Evolutionary conservation across 2,797 vertebrate species (phyloP).

Genomic region (Cephalopachus bancanus): DNA sequence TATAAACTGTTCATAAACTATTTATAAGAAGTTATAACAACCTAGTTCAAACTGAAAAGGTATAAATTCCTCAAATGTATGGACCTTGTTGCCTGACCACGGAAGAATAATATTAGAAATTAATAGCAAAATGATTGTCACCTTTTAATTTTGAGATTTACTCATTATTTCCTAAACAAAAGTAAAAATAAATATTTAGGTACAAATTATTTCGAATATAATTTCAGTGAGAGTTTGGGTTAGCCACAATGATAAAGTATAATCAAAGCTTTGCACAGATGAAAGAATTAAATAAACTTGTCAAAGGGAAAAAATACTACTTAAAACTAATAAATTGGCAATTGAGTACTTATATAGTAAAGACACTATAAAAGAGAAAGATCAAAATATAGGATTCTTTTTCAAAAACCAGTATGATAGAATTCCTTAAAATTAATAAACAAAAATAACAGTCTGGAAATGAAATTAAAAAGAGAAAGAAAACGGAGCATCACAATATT

Average conservation of each 20-base stretch:
- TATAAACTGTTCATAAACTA: not conserved
- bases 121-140: not conserved
- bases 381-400: not conserved
- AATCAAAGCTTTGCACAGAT: not conserved
- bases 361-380: not conserved
- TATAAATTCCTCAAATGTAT: not conserved
- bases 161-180: not conserved
- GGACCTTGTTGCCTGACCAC: not conserved
- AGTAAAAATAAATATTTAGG: not conserved
- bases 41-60: not conserved
- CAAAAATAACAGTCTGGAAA: conserved; percentile 29
- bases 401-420: not conserved
- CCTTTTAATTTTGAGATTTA: conserved; percentile 33
- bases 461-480: not conserved
- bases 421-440: conserved; percentile 21
- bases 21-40: conserved; percentile 1
- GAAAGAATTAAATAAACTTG: not conserved
- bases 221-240: conserved; percentile 16
- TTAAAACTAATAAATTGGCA: not conserved
- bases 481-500: not conserved
- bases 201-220: not conserved
- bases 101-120: not conserved
- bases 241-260: not conserved
- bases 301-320: not conserved
- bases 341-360: not conserved